phyloP scores from a whole-genome alignment of 2,888 invertebrate species.

The Darwinula stevensoni region DNA sequence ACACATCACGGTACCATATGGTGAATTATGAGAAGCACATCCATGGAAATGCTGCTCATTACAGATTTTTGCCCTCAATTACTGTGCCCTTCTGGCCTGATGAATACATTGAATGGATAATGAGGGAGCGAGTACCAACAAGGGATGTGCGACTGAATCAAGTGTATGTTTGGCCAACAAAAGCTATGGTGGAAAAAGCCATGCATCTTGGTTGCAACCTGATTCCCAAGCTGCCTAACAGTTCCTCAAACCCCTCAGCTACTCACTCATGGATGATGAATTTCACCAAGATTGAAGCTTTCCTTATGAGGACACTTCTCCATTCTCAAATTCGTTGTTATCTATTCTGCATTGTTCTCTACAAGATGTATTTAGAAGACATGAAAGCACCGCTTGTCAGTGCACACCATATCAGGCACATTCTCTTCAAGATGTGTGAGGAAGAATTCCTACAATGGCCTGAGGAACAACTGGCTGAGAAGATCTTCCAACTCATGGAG shows the following conservation, averaged over 20 bases:
- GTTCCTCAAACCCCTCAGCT: too few relatives aligned
- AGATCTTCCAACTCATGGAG: conserved; percentile 28
- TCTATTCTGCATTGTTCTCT: too few relatives aligned
- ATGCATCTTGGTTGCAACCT: conserved; percentile 33
- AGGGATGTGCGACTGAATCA: too few relatives aligned
- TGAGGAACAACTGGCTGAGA: conserved; percentile 37
- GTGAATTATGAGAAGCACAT: too few relatives aligned
- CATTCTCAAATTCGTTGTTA: too few relatives aligned
- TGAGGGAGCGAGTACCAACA: conserved; percentile 28
- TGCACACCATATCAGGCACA: conserved; percentile 35
- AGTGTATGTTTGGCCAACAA: conserved; percentile 33
- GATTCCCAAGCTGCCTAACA: conserved; percentile 25
- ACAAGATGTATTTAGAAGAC: too few relatives aligned
- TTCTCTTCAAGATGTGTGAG: conserved; percentile 48
- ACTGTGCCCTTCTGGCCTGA: conserved; percentile 33
- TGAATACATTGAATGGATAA: conserved; percentile 33
- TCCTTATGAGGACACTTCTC: too few relatives aligned
- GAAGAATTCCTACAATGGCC: conserved; percentile 36
- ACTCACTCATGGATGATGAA: too few relatives aligned
- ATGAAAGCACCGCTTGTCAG: too few relatives aligned
- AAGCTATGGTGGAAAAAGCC: conserved; percentile 31
- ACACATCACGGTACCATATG: too few relatives aligned
- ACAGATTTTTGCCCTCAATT: conserved; percentile 34
- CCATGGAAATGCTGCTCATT: too few relatives aligned
- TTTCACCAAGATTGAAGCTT: too few relatives aligned